Evolutionary conservation across 2,888 invertebrate genomes (phyloP).

Genomic region (Augochlorella aurata): DNA sequence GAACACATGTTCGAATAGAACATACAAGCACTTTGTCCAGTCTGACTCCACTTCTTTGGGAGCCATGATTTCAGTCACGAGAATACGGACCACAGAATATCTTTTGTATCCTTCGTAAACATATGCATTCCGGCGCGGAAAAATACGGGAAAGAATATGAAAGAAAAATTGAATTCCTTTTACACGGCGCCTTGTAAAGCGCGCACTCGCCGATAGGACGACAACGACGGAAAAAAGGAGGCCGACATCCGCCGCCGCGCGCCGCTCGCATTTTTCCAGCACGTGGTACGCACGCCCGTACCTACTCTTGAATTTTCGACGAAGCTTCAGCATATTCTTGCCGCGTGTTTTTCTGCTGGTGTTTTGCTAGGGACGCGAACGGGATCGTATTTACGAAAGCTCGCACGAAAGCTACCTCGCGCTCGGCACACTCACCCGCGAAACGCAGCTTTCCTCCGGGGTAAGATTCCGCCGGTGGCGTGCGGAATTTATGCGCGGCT

Average conservation of each 20-base stretch:
- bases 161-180: slow-evolving; percentile 3
- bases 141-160: neutral
- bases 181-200: neutral
- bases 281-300: neutral
- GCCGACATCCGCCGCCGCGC: no score
- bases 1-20: no score
- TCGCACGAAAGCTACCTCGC: slow-evolving; percentile 11
- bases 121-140: neutral
- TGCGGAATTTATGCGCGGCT: slow-evolving; percentile 14
- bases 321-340: slow-evolving; percentile 14
- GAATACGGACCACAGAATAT: neutral
- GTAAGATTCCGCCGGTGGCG: neutral
- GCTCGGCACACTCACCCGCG: neutral
- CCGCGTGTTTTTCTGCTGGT: neutral
- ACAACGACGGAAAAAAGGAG: neutral
- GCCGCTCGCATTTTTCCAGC: slow-evolving; percentile 1
- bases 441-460: neutral
- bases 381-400: slow-evolving; percentile 16
- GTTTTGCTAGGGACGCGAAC: neutral
- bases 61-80: neutral
- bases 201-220: neutral
- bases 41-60: neutral
- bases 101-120: neutral
- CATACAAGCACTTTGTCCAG: neutral
- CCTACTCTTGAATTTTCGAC: slow-evolving; percentile 8